Percentiles rank a stretch among this genome's conserved stretches.
These are phyloP conservation scores for Cyclura pinguis DNA, from an alignment of 2,797 vertebrate genomes.

Conservation along the genomic window DNA sequence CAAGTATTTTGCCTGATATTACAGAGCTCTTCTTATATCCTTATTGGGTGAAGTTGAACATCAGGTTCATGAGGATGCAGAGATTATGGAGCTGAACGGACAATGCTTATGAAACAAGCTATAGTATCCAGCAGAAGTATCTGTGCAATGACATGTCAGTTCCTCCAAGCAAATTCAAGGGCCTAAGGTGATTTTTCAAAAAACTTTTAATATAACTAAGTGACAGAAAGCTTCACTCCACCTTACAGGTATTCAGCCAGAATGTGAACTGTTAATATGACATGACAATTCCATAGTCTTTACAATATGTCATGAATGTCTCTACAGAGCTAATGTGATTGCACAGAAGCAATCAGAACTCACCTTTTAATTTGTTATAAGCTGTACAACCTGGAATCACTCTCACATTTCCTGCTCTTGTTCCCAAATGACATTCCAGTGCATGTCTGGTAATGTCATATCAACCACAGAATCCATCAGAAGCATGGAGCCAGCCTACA, in stretches of 20 bases:
- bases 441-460: conserved; percentile 12
- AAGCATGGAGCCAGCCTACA: background rate
- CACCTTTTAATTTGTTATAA: conserved; percentile 38
- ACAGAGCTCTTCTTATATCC: background rate
- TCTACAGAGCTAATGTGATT: background rate
- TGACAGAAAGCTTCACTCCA: background rate
- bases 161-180: background rate
- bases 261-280: background rate
- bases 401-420: conserved; percentile 33
- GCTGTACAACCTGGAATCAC: conserved; percentile 17
- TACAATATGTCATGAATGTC: background rate
- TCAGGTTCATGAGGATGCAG: background rate
- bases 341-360: conserved; percentile 30
- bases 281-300: background rate
- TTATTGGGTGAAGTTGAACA: background rate
- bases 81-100: background rate
- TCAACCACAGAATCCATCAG: conserved; percentile 9
- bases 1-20: too few relatives aligned
- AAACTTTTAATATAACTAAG: background rate
- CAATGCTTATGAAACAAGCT: background rate
- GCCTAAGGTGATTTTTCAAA: background rate
- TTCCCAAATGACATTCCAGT: conserved; percentile 41
- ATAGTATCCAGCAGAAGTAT: background rate
- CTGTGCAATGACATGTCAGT: too few relatives aligned
- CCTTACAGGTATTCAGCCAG: background rate